Evolutionary conservation across 1,140 invertebrate genomes (phyloP), one percentile per base, ranked within the genome.

Genomic region (Bursaphelenchus mucronatus): DNA sequence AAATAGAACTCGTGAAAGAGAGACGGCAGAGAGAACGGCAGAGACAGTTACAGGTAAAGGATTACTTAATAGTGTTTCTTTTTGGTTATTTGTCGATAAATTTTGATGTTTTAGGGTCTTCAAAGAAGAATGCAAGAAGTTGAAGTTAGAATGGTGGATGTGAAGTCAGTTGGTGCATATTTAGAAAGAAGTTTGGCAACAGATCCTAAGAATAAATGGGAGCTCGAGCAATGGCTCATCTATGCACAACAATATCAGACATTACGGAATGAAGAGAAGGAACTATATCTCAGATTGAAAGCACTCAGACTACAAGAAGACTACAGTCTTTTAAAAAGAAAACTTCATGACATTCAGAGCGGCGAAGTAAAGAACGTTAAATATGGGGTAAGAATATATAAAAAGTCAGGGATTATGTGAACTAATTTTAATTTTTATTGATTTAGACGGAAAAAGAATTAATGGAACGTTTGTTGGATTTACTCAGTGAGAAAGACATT

Each of bases 141-240:
- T 11, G 40, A 30, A 13, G 19, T 40, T n/a, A 39, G 57, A 50
- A 59, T 59, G 11, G 40, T 1, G 11, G 19, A 59, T n/a, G 40
- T 59, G 11, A 30, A 39, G n/a, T 44, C 41, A 50, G 57, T 59
- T 44, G 57, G 57, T 15, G 13, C 11, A 11, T 59, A 59, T 50
- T 9, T 59, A 19, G 57, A 59, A 39, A 45, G 40, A 50, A 11
- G 40, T 5, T 39, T 59, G 15, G 13, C 13, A 13, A 59, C 41
- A 50, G 57, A 59, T 50, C 57, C 13, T 11, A 39, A 44, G 11
- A 30, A 59, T 13, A 11, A 11, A 39, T 59, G 57, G 57, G 57
- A 59, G 7, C 41, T 59, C 40, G 57, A 59, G 57, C 57, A 59
- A 44, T 59, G 57, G 57, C 30, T 59, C 13, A 59, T 59, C 40